phyloP scores from a whole-genome alignment of 2,888 invertebrate genomes.

The Esperia sulphurella region DNA sequence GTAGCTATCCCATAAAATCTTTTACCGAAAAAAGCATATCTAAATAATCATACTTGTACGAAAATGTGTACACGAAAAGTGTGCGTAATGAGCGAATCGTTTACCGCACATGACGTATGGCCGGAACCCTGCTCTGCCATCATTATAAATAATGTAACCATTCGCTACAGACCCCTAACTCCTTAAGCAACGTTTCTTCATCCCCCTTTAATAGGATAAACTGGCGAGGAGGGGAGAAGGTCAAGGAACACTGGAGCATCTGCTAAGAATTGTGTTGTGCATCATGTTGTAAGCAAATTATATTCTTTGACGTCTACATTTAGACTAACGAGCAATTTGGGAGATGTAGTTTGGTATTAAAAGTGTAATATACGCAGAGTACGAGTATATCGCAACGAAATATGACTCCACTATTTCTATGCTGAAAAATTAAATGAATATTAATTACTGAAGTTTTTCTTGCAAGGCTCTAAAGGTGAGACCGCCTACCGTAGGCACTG shows the following conservation, averaged over 20 bases:
- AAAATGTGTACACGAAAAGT: conserved; percentile 5
- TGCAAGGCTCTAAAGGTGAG: too few relatives aligned
- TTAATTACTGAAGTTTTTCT: too few relatives aligned
- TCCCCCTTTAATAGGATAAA: background rate
- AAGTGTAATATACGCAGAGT: too few relatives aligned
- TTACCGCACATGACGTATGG: conserved; percentile 59
- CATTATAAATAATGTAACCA: conserved; percentile 63
- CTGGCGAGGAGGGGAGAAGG: conserved; percentile 16
- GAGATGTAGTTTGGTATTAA: background rate
- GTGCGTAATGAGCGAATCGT: conserved; percentile 59
- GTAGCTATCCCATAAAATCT: background rate
- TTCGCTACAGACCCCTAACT: conserved; percentile 24
- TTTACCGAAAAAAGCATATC: background rate
- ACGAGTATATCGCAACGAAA: too few relatives aligned
- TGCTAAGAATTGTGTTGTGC: conserved; percentile 53
- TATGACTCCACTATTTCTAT: too few relatives aligned
- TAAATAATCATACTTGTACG: background rate
- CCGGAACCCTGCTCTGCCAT: conserved; percentile 37
- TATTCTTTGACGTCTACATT: conserved; percentile 41
- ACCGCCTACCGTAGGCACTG: too few relatives aligned
- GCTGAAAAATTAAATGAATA: too few relatives aligned
- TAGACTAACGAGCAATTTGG: conserved; percentile 23
- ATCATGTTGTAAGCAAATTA: conserved; percentile 54
- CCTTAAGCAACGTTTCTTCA: background rate
- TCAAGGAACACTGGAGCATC: conserved; percentile 35